Base-by-base conservation (phyloP, 2,888 invertebrate species). In the Stenchaetothrips biformis region DNA sequence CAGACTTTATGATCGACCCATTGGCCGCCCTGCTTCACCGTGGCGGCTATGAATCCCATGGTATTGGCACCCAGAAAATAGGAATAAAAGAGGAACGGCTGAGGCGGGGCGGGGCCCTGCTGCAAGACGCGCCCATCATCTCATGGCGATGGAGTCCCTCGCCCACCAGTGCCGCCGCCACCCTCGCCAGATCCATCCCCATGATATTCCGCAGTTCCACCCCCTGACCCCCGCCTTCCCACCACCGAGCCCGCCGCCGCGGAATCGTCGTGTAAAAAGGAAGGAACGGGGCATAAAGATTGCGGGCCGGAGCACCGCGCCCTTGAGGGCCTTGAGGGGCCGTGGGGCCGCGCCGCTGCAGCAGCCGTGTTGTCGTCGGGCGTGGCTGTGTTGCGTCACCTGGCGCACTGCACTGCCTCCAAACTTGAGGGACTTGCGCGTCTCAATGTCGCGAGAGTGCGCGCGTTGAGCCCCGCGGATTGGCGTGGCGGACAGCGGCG, bases 51-150 rank as follows among this genome's bases (percentile, higher is more conserved):
- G 67, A 74, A 74, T 25, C 25, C 25, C 67, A 25, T n/a, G 25
- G 67, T 74, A 74, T 25, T 74, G 67, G 21, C 67, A 25, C 67
- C 25, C 67, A 7, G 67, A 74, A 74, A 74, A 74, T 74, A 25
- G 67, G 67, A 25, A 74, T 74, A 74, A 74, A 74, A 74, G n/a
- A 74, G 67, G 8, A 11, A 11, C 7, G n/a, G n/a, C n/a, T n/a
- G 21, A 0, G 67, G 67, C 18, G 67, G 4, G 62, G 62, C 2
- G 62, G 21, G 67, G 67, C n/a, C 3, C 37, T 37, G 37, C 37
- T 37, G 37, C 37, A 37, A 37, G 37, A 37, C 37, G 37, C 37
- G 37, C 37, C 2, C 37, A 37, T 37, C 37, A 37, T 37, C 37
- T 37, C 37, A 37, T 37, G 37, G 37, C 37, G 37, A 37, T 37